Conservation (phyloP, 64 coral and sea anemone species). For the Stichodactyla helianthus region DNA sequence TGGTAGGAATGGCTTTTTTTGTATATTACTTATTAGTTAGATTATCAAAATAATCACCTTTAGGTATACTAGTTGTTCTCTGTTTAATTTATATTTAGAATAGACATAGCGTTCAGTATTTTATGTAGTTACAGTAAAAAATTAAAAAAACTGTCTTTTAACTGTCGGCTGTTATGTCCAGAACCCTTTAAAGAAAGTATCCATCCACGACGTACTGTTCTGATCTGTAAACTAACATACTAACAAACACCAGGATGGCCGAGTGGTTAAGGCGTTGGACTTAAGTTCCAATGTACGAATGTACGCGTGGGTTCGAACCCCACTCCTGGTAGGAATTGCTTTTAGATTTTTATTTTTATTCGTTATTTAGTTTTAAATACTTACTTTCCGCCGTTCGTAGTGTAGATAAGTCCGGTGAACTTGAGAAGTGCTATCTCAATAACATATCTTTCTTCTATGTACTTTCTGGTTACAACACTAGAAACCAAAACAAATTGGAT, state of each 20-base stretch:
- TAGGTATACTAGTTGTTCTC: too few relatives aligned
- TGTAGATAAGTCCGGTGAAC: constrained; percentile 8
- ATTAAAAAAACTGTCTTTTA: too few relatives aligned
- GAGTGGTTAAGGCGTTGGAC: constrained; percentile 99
- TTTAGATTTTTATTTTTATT: too few relatives aligned
- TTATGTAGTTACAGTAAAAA: too few relatives aligned
- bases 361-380: not conserved
- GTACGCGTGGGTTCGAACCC: constrained; percentile 32
- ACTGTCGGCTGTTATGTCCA: too few relatives aligned
- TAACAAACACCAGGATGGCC: constrained; percentile 83
- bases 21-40: too few relatives aligned
- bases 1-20: not conserved
- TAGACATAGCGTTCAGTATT: too few relatives aligned
- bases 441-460: constrained; percentile 16
- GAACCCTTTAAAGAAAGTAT: too few relatives aligned
- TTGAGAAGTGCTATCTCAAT: constrained; percentile 5
- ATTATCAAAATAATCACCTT: too few relatives aligned
- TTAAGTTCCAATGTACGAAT: constrained; percentile 48
- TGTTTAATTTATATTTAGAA: too few relatives aligned
- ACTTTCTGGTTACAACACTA: constrained; percentile 7
- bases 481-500: not conserved
- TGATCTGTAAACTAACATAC: too few relatives aligned
- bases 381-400: constrained; percentile 14
- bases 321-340: constrained; percentile 15
- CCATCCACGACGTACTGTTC: too few relatives aligned